Evolutionary conservation across 1,140 invertebrate genomes (phyloP), one percentile per base, ranked within the genome.

Genomic region (Pteromalus puparum): DNA sequence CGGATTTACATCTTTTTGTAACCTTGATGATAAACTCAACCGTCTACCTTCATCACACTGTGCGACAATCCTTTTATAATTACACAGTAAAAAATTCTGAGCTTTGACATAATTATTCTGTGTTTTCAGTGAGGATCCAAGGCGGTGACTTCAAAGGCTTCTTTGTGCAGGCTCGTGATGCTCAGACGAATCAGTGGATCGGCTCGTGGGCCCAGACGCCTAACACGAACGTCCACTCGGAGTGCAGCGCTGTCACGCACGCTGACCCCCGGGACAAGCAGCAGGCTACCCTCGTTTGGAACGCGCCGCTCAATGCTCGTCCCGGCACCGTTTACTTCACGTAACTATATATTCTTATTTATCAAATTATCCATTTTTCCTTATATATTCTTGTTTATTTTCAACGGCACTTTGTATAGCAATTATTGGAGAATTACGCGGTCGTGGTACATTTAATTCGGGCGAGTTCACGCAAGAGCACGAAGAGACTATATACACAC

Each of bases 241-340:
- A 97, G 90, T 97, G 97, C 90, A 94, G 96, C n/a, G 94, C 96
- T 28, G 94, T 97, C 83, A 97, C 96, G 15, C 96, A 97, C 89
- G 95, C 95, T 6, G 96, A 97, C 91, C 96, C 96, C n/a, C 93
- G 94, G 68, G 95, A 96, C 85, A 97, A 97, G 89, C 92, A 95
- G 46, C 93, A 95, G 53, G 96, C 96, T 1, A 96, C 94, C 15
- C 93, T 97, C 21, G 91, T 96, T 24, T 97, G 96, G 96, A 94
- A 94, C 88, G 96, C 96, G 3, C 96, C 96, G 1, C 89, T 93
- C 30, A 94, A 96, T 82, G 92, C 93, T 21, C 93, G 93, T 7
- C 24, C 18, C n/a, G 96, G 96, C 79, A 93, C 94, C 86, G 96
- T 97, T 65, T 97, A 96, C 90, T 97, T 97, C 88, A 96, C 96